Conservation (phyloP, 2,888 invertebrate genomes). For the Lasius platythorax region DNA sequence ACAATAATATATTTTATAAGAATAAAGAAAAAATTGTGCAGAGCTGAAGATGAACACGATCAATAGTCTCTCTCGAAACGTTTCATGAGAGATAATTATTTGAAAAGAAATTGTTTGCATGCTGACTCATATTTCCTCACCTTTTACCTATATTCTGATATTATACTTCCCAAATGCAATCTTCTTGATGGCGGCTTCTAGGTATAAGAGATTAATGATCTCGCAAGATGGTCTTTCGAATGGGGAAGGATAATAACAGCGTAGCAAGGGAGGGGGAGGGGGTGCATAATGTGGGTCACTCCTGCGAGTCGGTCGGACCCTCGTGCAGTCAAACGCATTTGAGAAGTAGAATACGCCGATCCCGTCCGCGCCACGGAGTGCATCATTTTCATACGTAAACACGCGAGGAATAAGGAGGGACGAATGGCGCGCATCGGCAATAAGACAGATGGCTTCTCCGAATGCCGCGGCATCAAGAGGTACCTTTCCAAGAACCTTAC, state of each 20-base stretch:
- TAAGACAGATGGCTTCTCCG: conserved; percentile 71
- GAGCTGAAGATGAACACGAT: not conserved
- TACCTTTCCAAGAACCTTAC: conserved; percentile 34
- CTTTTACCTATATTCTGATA: not conserved
- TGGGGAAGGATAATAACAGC: conserved; percentile 47
- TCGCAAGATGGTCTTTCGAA: conserved; percentile 43
- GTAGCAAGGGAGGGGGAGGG: conserved; percentile 1
- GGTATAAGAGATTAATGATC: conserved; percentile 49
- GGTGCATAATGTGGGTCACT: conserved; percentile 47
- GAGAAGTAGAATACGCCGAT: conserved; percentile 17
- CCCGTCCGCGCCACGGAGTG: conserved; percentile 59
- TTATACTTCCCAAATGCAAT: conserved; percentile 23
- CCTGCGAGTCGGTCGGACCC: conserved; percentile 31
- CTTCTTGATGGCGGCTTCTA: conserved; percentile 28
- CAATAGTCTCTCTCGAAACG: not conserved
- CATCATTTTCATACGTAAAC: conserved; percentile 79
- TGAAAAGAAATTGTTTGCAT: not conserved
- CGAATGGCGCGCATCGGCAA: conserved; percentile 58
- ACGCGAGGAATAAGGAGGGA: conserved; percentile 65
- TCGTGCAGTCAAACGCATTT: conserved; percentile 15
- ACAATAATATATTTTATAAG: too few relatives aligned
- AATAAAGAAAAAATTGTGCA: not conserved
- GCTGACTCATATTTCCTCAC: not conserved
- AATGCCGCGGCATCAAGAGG: not conserved
- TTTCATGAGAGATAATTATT: not conserved